A percentile compares a stretch with the other conserved stretches of the same genome.
Conservation (phyloP, 2,113 vertebrate species). For the Dicerorhinus sumatrensis region DNA sequence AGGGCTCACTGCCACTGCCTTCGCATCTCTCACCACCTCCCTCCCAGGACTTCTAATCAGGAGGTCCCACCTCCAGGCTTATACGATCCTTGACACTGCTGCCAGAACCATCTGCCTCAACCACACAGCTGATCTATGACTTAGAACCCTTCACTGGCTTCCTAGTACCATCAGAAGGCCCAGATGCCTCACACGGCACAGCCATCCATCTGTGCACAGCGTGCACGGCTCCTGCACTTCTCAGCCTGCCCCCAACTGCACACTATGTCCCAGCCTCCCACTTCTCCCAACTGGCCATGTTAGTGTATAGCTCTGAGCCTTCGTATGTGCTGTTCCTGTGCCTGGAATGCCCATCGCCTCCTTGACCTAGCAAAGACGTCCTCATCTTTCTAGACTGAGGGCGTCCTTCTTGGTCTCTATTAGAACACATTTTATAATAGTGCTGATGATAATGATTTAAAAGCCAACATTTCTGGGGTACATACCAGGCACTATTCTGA, state of each 20-base stretch:
- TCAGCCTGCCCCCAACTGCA: background rate
- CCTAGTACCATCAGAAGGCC: background rate
- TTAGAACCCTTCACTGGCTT: background rate
- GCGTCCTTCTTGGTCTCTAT: background rate
- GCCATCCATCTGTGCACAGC: background rate
- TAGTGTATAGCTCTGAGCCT: background rate
- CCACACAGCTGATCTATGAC: background rate
- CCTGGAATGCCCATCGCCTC: background rate
- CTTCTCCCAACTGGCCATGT: background rate
- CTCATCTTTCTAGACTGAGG: background rate
- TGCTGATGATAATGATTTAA: background rate
- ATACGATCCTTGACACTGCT: background rate
- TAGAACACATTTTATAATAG: background rate
- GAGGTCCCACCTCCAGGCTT: background rate
- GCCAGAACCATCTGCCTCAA: background rate
- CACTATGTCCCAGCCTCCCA: rapidly evolving
- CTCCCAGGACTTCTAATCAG: background rate
- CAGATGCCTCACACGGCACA: background rate
- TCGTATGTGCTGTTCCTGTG: background rate
- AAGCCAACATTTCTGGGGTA: background rate
- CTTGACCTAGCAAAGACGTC: background rate
- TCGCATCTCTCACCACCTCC: background rate
- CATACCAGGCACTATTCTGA: background rate
- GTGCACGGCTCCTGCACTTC: background rate
- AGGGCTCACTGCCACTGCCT: background rate